Base-by-base conservation (phyloP, 2,797 vertebrate genomes). In the Ataeniobius toweri region DNA sequence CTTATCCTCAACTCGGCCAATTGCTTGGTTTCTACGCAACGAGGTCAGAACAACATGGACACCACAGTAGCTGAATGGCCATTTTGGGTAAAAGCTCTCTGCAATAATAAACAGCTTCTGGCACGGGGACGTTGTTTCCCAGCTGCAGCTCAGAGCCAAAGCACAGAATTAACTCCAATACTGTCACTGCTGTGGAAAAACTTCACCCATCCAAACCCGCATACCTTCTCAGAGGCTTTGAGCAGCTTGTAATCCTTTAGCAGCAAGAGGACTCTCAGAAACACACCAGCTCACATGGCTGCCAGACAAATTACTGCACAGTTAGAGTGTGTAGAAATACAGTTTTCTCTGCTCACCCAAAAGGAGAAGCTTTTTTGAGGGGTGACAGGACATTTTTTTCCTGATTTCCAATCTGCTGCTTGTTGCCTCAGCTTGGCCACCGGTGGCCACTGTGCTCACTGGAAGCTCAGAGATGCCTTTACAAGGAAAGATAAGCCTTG, bases 31-130 rank as follows among this genome's bases (percentile, higher is more conserved):
- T 92, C 94, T 74, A 92, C 59, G 93, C 94, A 91, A 94, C 93
- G 83, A 78, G 88, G 89, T 90, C 90, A 89, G 87, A 89, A 92
- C 90, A 94, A 93, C 92, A 94, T 22, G 90, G 86, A 92, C 89
- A 90, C 87, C 83, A 80, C 92, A 85, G 91, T 90, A 92, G 92
- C 92, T 91, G 90, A 90, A 94, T 94, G 88, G 91, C 90, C 91
- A 93, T 94, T 94, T 93, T 93, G 91, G 91, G 92, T 94, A 93
- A 94, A 94, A 93, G 89, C 89, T 79, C 82, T 89, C 87, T 86
- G 88, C 91, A 93, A 91, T 91, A 92, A 92, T 89, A 94, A 94
- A 93, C 91, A 94, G 89, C 90, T 90, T 93, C 89, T 94, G 93
- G 93, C 92, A 91, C 79, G 0, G 77, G 74, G 85, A 87, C 86